Evolutionary conservation across 2,113 vertebrate species (phyloP).

Genomic region (Opisthocomus hoazin): DNA sequence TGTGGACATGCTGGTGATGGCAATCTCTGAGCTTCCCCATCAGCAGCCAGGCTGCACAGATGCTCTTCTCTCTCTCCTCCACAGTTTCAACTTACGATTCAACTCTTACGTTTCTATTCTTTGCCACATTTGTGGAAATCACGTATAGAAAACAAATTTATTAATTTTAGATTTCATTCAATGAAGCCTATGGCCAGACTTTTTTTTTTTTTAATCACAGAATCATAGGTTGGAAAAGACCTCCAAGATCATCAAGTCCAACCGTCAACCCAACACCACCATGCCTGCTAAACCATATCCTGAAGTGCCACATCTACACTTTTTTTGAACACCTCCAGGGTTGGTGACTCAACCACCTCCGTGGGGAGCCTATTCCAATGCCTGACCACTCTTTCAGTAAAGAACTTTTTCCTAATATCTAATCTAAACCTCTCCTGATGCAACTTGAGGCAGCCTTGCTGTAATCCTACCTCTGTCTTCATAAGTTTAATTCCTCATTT

Average conservation of each 20-base stretch:
- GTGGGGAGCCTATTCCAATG: no score
- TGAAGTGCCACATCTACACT: no score
- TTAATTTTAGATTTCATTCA: neutral
- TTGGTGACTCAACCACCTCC: no score
- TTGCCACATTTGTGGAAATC: neutral
- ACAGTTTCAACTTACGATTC: neutral
- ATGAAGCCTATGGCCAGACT: neutral
- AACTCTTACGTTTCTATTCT: neutral
- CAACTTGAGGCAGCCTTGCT: neutral
- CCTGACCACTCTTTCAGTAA: no score
- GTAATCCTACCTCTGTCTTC: neutral
- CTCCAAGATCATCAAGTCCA: no score
- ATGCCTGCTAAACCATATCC: no score
- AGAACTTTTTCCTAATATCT: no score
- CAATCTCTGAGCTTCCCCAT: neutral
- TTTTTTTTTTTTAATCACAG: neutral
- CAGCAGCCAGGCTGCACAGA: no score
- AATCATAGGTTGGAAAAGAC: no score
- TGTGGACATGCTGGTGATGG: accelerated
- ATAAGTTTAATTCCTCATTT: neutral
- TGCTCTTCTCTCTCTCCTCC: neutral
- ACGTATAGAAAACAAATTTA: neutral
- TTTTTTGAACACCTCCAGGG: no score
- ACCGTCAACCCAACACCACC: no score
- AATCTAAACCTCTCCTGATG: no score